phyloP scores from a whole-genome alignment of 2,797 vertebrate species.

The Paratrypauchen microcephalus region DNA sequence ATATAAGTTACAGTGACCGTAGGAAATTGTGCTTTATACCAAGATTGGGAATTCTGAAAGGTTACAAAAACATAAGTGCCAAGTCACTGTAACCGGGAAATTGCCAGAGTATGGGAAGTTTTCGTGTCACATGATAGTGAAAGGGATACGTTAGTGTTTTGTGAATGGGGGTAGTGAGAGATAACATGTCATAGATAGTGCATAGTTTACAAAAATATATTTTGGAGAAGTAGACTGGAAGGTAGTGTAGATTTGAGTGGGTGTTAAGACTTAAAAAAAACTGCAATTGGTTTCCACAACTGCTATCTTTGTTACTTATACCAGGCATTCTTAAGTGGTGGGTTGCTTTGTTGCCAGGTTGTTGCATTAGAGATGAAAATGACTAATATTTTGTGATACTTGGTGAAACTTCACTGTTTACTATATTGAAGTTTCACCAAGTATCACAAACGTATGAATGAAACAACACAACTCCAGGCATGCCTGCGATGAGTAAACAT shows the following conservation, averaged over 20 bases:
- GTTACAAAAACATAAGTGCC: neutral
- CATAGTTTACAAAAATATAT: neutral
- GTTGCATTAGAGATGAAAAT: neutral
- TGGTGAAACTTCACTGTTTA: too few species aligned
- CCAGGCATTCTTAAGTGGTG: neutral
- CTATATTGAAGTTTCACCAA: too few species aligned
- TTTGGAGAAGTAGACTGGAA: neutral
- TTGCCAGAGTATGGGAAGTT: slow-evolving; percentile 31
- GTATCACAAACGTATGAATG: too few species aligned
- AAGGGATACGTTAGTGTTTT: neutral
- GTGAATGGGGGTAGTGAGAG: neutral
- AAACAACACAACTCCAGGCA: too few species aligned
- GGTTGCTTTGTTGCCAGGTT: neutral
- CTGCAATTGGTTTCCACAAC: neutral
- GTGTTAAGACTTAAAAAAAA: neutral
- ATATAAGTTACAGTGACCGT: slow-evolving; percentile 5
- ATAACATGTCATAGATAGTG: neutral
- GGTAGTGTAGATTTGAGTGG: neutral
- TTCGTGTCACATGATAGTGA: slow-evolving; percentile 12
- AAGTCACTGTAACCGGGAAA: slow-evolving; percentile 27
- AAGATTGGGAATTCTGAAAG: slow-evolving; percentile 18
- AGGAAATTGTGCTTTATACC: slow-evolving; percentile 23
- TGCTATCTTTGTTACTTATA: neutral
- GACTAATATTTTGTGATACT: neutral
- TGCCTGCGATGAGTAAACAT: too few species aligned